Evolutionary conservation across 92 coral and sea anemone genomes (phyloP).

Genomic region (Epizoanthus stellaris): DNA sequence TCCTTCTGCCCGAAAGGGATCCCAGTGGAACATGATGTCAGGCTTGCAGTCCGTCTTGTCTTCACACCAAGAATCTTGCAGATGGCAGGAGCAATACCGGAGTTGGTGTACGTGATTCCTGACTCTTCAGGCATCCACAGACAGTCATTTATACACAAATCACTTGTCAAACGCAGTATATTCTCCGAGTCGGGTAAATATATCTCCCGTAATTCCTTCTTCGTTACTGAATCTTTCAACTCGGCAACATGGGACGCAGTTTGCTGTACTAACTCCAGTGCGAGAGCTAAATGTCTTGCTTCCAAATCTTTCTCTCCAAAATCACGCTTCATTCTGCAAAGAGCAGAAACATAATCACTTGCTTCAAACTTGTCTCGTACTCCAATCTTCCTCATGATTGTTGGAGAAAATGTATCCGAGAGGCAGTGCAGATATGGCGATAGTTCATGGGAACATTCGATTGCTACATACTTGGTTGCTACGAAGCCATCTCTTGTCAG

Average conservation of each 20-base stretch:
- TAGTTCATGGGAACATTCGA: conserved; percentile 33
- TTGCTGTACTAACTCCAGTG: conserved; percentile 24
- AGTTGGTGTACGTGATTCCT: conserved; percentile 49
- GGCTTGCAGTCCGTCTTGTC: conserved; percentile 58
- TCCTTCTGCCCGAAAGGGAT: conserved; percentile 68
- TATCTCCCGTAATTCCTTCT: conserved; percentile 25
- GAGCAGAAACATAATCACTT: conserved; percentile 50
- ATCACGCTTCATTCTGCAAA: conserved; percentile 26
- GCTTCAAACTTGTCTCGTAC: conserved; percentile 51
- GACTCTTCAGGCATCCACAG: conserved; percentile 66
- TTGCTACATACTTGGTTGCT: conserved; percentile 50
- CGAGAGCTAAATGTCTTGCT: not conserved
- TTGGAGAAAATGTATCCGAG: conserved; percentile 8
- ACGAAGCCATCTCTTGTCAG: conserved; percentile 41
- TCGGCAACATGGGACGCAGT: not conserved
- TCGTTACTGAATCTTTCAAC: not conserved
- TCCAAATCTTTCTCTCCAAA: conserved; percentile 39
- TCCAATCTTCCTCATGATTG: conserved; percentile 47
- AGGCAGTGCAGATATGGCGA: conserved; percentile 67
- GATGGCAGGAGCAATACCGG: conserved; percentile 34
- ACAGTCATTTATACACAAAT: conserved; percentile 72
- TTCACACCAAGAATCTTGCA: conserved; percentile 66
- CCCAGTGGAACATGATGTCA: conserved; percentile 25
- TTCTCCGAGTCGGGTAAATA: conserved; percentile 67
- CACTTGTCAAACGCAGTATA: conserved; percentile 34